Conservation (phyloP, 2,113 vertebrate genomes). For the Boulengeromyrus knoepffleri region DNA sequence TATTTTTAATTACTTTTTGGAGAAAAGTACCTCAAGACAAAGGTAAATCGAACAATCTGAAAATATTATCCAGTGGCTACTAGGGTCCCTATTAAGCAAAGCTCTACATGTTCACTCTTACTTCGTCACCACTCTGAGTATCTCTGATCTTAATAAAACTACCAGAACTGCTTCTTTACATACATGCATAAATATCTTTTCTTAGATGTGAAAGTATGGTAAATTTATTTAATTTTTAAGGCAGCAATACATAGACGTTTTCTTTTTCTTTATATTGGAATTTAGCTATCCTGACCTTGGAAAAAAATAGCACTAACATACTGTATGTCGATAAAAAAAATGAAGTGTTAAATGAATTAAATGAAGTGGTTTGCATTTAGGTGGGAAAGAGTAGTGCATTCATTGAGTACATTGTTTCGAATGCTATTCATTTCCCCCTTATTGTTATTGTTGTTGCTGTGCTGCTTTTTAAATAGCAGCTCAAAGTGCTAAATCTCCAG, state of each 20-base stretch:
- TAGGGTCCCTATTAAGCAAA: background rate
- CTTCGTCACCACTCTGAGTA: background rate
- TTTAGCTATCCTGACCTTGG: background rate
- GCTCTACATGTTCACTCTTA: background rate
- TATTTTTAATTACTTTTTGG: background rate
- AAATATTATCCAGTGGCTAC: background rate
- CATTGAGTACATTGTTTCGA: background rate
- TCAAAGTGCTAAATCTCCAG: background rate
- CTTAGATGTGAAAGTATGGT: background rate
- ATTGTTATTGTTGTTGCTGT: background rate
- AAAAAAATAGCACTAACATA: background rate
- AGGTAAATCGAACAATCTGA: background rate
- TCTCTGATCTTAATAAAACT: background rate
- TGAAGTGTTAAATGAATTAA: background rate
- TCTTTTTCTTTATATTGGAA: background rate
- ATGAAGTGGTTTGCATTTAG: background rate
- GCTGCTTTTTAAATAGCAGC: background rate
- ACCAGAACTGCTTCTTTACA: background rate
- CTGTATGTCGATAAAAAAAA: background rate
- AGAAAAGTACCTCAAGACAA: background rate
- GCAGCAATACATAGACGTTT: background rate
- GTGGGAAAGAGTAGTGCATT: background rate
- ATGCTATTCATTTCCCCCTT: background rate
- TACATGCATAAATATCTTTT: background rate
- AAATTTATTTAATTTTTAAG: background rate